These are phyloP conservation scores for Tokudaia muenninki DNA, from an alignment of 2,797 vertebrate species.

Conservation along the genomic window DNA sequence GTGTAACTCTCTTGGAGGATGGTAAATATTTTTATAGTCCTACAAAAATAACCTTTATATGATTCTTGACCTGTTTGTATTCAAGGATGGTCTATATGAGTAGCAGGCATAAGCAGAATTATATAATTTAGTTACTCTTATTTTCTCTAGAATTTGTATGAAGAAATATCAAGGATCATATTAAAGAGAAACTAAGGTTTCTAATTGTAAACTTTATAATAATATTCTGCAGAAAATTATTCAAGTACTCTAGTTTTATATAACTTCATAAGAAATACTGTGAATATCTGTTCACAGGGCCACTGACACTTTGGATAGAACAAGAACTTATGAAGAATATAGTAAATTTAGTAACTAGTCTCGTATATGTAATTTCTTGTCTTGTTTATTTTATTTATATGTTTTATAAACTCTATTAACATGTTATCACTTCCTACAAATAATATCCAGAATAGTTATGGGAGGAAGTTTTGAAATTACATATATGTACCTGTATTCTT, in stretches of 20 bases:
- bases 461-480: background rate
- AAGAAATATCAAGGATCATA: background rate
- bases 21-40: background rate
- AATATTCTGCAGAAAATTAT: background rate
- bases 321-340: background rate
- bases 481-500: background rate
- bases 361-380: background rate
- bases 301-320: background rate
- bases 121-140: background rate
- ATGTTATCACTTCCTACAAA: background rate
- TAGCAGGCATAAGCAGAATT: background rate
- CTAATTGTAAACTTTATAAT: background rate
- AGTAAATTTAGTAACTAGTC: background rate
- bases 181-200: background rate
- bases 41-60: background rate
- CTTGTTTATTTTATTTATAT: background rate
- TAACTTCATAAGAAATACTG: background rate
- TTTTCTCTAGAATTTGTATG: conserved; percentile 3
- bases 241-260: background rate
- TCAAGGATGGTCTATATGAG: background rate
- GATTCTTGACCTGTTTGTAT: background rate
- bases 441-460: background rate
- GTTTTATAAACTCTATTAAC: background rate
- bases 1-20: background rate
- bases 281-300: background rate